Evolutionary conservation across 2,113 vertebrate genomes (phyloP).

Genomic region (Poeciliopsis occidentalis): DNA sequence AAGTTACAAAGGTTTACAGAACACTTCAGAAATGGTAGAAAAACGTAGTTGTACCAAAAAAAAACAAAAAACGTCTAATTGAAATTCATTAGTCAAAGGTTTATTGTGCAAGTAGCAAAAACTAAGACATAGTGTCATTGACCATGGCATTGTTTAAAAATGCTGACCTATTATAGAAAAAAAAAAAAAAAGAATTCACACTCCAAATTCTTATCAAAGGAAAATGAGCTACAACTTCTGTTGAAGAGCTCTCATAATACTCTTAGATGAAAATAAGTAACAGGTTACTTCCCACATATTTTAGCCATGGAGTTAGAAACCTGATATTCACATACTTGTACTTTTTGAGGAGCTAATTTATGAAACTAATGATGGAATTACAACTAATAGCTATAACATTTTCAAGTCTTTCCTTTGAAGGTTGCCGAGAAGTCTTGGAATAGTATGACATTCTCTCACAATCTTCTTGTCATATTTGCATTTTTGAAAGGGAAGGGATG

Average conservation of each 20-base stretch:
- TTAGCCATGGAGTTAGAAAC: not conserved
- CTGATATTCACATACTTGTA: too few species aligned
- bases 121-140: conserved; percentile 63
- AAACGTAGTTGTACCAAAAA: conserved; percentile 65
- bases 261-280: conserved; percentile 1
- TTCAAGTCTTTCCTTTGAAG: not conserved
- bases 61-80: conserved; percentile 48
- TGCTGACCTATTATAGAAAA: conserved; percentile 31
- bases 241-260: conserved; percentile 6
- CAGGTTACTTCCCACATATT: not conserved
- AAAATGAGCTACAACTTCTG: conserved; percentile 8
- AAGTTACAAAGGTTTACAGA: conserved; percentile 58
- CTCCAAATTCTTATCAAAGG: conserved; percentile 24
- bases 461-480: not conserved
- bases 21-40: conserved; percentile 67
- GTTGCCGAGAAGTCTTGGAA: too few species aligned
- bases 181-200: not conserved
- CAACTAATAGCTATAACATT: not conserved
- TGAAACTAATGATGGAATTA: not conserved
- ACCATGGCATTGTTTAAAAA: conserved; percentile 59
- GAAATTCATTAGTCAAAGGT: conserved; percentile 37
- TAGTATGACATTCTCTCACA: not conserved
- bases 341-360: not conserved
- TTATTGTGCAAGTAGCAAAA: conserved; percentile 69
- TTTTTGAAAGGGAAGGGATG: not conserved